Percentiles rank a stretch among this genome's conserved stretches.
phyloP scores from a whole-genome alignment of 2,113 vertebrate species.

The Geothlypis trichas region DNA sequence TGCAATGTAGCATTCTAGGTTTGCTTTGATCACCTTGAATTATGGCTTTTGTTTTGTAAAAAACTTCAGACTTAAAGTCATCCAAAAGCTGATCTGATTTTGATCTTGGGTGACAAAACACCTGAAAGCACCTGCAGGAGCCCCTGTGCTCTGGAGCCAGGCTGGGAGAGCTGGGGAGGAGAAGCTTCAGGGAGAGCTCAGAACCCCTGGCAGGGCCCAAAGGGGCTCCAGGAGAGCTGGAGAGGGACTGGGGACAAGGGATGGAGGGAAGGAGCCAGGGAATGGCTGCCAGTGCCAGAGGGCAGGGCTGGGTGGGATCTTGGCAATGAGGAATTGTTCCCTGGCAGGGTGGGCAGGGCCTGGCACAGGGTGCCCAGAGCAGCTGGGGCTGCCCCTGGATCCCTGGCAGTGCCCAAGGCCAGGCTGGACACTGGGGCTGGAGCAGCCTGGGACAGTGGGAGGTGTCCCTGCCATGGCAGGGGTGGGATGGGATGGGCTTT shows the following conservation, averaged over 20 bases:
- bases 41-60: neutral
- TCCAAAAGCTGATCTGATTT: neutral
- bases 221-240: neutral
- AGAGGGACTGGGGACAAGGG: no score
- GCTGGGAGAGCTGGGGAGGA: neutral
- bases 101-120: neutral
- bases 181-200: neutral
- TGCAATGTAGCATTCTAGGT: neutral
- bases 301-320: neutral
- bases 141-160: neutral
- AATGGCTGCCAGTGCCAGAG: neutral
- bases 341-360: neutral
- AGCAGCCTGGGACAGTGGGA: neutral
- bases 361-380: neutral
- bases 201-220: rapidly evolving
- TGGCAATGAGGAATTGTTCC: neutral
- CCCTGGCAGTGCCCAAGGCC: neutral
- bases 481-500: rapidly evolving
- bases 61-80: neutral
- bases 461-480: neutral
- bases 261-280: rapidly evolving
- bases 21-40: neutral
- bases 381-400: neutral
- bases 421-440: neutral
- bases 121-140: neutral